These are phyloP conservation scores for Pelusios castaneus DNA, from an alignment of 2,113 vertebrate species.

Conservation along the genomic window DNA sequence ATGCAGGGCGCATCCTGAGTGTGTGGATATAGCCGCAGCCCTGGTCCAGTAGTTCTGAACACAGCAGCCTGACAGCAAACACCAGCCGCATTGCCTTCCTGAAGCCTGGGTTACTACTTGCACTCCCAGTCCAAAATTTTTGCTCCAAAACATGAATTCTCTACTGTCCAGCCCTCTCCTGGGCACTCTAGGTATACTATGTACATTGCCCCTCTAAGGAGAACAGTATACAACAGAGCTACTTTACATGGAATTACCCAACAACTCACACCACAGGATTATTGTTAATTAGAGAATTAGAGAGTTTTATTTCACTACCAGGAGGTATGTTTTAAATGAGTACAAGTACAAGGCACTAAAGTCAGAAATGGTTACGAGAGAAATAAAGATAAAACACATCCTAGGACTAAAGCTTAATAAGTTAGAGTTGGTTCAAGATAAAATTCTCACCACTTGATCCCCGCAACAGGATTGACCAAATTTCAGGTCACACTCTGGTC, in stretches of 20 bases:
- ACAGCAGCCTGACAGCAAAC: neutral
- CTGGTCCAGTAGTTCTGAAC: neutral
- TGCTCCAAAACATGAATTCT: neutral
- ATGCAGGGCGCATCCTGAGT: neutral
- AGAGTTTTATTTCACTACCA: neutral
- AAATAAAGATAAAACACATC: neutral
- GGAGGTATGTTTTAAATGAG: too few species aligned
- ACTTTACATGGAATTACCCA: neutral
- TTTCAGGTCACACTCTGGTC: too few species aligned
- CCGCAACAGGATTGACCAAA: neutral
- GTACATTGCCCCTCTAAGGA: neutral
- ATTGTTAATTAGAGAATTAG: neutral
- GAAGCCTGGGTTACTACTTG: neutral
- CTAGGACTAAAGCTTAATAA: neutral
- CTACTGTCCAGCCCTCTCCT: neutral
- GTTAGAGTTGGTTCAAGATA: neutral
- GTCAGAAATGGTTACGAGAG: neutral
- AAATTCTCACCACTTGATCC: neutral
- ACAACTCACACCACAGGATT: neutral
- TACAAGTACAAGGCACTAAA: neutral
- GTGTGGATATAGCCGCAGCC: neutral
- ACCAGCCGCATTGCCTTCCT: neutral
- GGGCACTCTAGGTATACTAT: neutral
- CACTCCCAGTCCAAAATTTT: neutral
- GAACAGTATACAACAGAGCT: neutral